Evolutionary conservation across 2,888 invertebrate species (phyloP), one percentile per base, ranked within the genome.

Genomic region (Synergus itoensis): DNA sequence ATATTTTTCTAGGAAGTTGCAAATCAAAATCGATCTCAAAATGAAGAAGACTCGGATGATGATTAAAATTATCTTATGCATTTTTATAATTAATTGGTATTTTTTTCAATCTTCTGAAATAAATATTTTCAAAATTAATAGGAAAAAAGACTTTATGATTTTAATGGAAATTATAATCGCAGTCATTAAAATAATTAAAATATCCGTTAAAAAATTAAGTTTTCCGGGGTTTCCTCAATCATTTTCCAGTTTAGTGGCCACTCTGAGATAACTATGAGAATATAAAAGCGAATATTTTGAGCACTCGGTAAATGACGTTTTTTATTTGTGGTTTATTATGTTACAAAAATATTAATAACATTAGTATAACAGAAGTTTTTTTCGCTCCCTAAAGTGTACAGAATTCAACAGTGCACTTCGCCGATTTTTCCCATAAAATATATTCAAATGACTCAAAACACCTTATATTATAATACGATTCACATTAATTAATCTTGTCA

Each of bases 291-390:
- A 73, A 36, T 53, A 48, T 40, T 36, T 73, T 40, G n/a, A 73
- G 73, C 53, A 57, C 73, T 73, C 53, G 73, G 36, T 73, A 53
- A 73, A 53, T 73, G 79, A 28, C 28, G 76, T 81, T 77, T 82
- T 85, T 83, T 79, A 79, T 82, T 80, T 80, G 75, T 75, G 64
- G 80, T 79, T 83, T 57, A 69, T 82, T 82, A 79, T 79, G 82
- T 85, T 86, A 86, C 84, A 86, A 86, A 86, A 86, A 86, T 86
- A 86, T 83, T 84, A 83, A 78, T 83, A 79, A 82, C 76, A 83
- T 83, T 81, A 84, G 80, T 80, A 57, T 73, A 80, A 81, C 79
- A 79, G 76, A 83, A 78, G 78, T 77, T 77, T 82, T 64, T 80
- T 77, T 60, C 77, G 76, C 40, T 53, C 78, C 41, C 77, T 69